Base-by-base conservation (phyloP, 2,113 vertebrate genomes). In the Ranitomeya variabilis region DNA sequence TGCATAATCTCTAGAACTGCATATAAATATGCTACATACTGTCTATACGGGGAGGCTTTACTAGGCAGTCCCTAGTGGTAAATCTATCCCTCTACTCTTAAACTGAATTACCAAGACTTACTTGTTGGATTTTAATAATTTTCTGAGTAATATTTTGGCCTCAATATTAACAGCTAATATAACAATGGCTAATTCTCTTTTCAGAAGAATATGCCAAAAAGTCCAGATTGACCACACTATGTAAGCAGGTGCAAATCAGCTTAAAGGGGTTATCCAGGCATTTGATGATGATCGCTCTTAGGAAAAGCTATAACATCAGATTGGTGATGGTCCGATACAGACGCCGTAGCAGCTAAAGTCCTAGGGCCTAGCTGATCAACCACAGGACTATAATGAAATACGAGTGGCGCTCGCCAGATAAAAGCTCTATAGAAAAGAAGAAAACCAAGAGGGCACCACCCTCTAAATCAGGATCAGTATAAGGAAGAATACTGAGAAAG, bases 1-100 rank as follows among this genome's bases (percentile, higher is more conserved):
- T 71, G 73, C 60, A 67, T 86, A 79, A 79, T 79, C 85, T 79
- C 85, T 86, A 60, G 73, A 73, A 85, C 7, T 78, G 31, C 16
- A 51, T 12, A 19, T 37, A 86, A 71, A 51, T 60, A 64, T 78
- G 13, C 74, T 77, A 21, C 74, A 52, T 45, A 13, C 16, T 9
- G 15, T 45, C 52, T 23, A 23, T 79, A 23, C 77, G 2, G n/a
- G 21, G 45, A 78, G 45, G 51, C 51, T 78, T 78, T 74, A 74
- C 73, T 52, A 45, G 37, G 13, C 45, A 52, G 45, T 52, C 77
- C 77, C 76, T 78, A 79, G 51, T 52, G 74, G 74, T 77, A 77
- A 51, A 31, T 15, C 52, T 79, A 79, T 55, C 21, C 77, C n/a
- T 55, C 9, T 54, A 13, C 74, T 78, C 26, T 45, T 18, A 74